Conservation (phyloP, 1,140 invertebrate genomes). For the Brachystomella parvula region DNA sequence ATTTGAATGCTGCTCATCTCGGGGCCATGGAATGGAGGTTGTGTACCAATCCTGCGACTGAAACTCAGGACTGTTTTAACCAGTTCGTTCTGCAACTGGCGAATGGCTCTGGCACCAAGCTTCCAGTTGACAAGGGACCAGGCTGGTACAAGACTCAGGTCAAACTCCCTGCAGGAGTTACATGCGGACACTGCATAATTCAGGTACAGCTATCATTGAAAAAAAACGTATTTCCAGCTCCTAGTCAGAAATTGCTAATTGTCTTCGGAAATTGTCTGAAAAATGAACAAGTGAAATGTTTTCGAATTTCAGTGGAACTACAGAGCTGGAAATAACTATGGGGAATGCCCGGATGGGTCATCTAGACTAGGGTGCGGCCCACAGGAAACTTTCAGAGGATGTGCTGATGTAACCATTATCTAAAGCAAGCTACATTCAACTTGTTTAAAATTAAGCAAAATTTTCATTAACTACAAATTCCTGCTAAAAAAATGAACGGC, state of each 20-base stretch:
- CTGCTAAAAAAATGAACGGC: no score
- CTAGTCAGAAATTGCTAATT: no score
- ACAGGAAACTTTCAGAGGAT: conserved; percentile 41
- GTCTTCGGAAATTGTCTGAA: no score
- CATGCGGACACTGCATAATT: background rate
- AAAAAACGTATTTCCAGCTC: no score
- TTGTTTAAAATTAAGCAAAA: no score
- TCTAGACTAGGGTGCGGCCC: conserved; percentile 40
- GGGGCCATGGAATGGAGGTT: conserved; percentile 41
- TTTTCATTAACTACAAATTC: no score
- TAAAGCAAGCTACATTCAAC: background rate
- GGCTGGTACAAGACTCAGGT: background rate
- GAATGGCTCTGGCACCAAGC: conserved; percentile 27
- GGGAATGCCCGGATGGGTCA: conserved; percentile 49
- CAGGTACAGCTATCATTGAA: no score
- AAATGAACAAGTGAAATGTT: no score
- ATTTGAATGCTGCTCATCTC: conserved; percentile 42
- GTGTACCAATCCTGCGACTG: conserved; percentile 43
- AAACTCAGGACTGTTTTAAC: conserved; percentile 41
- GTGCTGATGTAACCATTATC: conserved; percentile 3
- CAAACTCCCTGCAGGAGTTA: background rate
- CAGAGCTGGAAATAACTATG: conserved; percentile 58
- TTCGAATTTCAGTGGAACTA: background rate
- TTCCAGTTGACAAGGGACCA: background rate
- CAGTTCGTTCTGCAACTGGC: conserved; percentile 38